Conservation (phyloP, 2,888 invertebrate genomes). For the Tenthredo scrophulariae region DNA sequence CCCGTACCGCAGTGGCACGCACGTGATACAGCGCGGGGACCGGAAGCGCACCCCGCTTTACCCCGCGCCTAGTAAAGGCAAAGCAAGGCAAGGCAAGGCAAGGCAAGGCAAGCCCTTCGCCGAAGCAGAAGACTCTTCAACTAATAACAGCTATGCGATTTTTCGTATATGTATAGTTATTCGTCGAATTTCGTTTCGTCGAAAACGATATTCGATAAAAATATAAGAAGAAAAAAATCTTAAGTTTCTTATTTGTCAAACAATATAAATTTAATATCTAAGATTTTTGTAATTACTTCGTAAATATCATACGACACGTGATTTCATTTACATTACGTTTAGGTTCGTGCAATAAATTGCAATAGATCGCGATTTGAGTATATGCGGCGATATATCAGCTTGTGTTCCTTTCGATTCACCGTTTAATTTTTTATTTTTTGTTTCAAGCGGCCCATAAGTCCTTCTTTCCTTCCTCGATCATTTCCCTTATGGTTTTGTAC, state of each 20-base stretch:
- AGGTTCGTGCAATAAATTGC: too few species aligned
- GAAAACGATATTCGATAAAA: neutral
- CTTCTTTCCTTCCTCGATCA: neutral
- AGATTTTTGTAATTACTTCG: too few species aligned
- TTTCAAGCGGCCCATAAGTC: neutral
- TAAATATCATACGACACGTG: neutral
- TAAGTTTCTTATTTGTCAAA: too few species aligned
- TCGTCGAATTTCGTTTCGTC: neutral
- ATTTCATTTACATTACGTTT: neutral
- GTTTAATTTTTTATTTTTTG: neutral
- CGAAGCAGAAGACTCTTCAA: neutral
- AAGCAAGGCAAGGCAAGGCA: constrained; percentile 7
- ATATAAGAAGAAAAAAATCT: neutral
- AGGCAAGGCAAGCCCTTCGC: constrained; percentile 42
- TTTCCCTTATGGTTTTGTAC: neutral
- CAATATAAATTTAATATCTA: neutral
- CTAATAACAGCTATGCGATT: neutral
- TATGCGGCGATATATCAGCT: neutral
- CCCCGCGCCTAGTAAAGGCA: constrained; percentile 59
- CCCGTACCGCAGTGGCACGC: constrained; percentile 74
- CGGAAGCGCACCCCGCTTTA: constrained; percentile 73
- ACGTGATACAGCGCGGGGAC: constrained; percentile 78
- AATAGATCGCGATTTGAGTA: too few species aligned
- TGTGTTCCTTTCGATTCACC: neutral
- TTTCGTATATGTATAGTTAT: neutral